These are phyloP conservation scores for Ormyrus thymus DNA, from an alignment of 2,888 invertebrate genomes.

Conservation along the genomic window DNA sequence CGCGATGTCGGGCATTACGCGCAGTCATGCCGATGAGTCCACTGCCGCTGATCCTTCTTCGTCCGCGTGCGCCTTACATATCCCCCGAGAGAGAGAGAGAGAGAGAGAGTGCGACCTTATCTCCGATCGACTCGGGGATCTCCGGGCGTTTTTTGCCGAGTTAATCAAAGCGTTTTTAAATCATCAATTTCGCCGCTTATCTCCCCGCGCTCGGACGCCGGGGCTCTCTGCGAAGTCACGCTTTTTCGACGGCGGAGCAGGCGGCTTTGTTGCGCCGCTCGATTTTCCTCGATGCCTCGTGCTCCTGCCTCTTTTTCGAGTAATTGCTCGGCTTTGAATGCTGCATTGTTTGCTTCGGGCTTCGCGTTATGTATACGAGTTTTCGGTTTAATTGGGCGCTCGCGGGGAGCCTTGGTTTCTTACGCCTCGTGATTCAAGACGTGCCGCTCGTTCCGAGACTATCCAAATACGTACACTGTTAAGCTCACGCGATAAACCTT, in stretches of 20 bases:
- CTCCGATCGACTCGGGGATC: constrained; percentile 42
- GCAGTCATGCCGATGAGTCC: constrained; percentile 51
- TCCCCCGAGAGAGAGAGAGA: constrained; percentile 7
- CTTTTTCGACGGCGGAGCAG: constrained; percentile 28
- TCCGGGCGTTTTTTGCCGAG: constrained; percentile 41
- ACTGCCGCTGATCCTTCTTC: constrained; percentile 14
- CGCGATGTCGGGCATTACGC: constrained; percentile 51
- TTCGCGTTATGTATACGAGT: too few species aligned
- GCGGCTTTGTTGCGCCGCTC: constrained; percentile 22
- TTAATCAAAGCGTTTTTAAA: constrained; percentile 61
- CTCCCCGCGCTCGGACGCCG: constrained; percentile 1
- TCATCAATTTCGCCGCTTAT: constrained; percentile 67
- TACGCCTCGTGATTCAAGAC: too few species aligned
- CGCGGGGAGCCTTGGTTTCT: too few species aligned
- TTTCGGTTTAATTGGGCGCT: too few species aligned
- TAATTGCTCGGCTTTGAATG: too few species aligned
- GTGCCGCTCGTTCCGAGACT: too few species aligned
- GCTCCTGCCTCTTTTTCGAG: too few species aligned
- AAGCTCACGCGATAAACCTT: too few species aligned
- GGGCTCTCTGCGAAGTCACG: constrained; percentile 17
- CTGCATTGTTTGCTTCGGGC: too few species aligned
- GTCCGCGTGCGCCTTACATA: not conserved
- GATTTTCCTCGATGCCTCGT: not conserved
- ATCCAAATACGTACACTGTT: too few species aligned
- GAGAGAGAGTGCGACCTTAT: constrained; percentile 15